Percentiles rank a stretch among this genome's conserved stretches.
phyloP scores from a whole-genome alignment of 37 sponge, comb jelly and placozoan species.

The Diacarnus erythraeanus region DNA sequence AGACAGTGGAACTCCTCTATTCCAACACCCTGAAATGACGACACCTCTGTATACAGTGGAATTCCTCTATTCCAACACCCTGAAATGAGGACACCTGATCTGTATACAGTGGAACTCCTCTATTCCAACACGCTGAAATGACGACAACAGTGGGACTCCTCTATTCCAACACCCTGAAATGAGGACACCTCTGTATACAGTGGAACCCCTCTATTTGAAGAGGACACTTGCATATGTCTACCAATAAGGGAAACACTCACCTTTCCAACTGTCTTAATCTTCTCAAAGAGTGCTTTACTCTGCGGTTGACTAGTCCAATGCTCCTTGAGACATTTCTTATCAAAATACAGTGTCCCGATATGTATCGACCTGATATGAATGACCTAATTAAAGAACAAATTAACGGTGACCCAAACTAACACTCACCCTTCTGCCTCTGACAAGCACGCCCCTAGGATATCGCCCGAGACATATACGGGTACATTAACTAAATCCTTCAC shows the following conservation, averaged over 20 bases:
- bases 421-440: conserved; percentile 16
- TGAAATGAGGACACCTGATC: no score
- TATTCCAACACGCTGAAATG: no score
- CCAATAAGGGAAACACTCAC: conserved; percentile 6
- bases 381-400: no score
- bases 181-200: no score
- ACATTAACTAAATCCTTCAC: conserved; percentile 42
- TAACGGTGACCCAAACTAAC: no score
- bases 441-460: conserved; percentile 51
- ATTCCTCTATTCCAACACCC: no score
- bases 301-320: conserved; percentile 54
- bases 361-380: conserved; percentile 11
- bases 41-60: no score
- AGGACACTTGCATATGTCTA: neutral
- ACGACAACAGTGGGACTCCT: neutral
- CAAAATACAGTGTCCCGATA: conserved; percentile 82
- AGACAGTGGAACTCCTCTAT: no score
- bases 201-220: no score
- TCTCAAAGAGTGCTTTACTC: conserved; percentile 75
- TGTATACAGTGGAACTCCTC: no score
- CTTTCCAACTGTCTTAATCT: conserved; percentile 75
- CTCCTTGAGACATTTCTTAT: conserved; percentile 69
- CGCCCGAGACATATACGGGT: conserved; percentile 40
- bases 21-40: no score
- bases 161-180: no score